Evolutionary conservation across 2,888 invertebrate genomes (phyloP).

Genomic region (Criorhina ranunculi): DNA sequence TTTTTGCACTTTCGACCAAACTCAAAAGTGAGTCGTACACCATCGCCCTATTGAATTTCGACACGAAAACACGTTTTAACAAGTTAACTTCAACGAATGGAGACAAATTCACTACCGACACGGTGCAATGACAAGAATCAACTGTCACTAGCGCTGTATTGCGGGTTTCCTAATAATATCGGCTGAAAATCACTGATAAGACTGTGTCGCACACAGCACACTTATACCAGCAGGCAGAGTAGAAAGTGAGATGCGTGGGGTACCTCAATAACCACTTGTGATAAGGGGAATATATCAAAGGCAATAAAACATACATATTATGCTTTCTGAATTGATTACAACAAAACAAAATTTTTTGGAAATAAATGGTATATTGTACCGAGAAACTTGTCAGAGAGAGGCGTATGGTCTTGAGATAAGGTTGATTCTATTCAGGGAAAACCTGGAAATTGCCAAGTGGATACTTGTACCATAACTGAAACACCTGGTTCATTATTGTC

Average conservation of each 20-base stretch:
- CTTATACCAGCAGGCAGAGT: neutral
- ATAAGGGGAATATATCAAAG: slow-evolving; percentile 20
- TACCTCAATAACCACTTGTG: neutral
- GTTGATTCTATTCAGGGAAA: too few species aligned
- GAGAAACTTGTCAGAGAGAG: neutral
- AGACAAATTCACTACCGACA: slow-evolving; percentile 19
- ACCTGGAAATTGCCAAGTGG: too few species aligned
- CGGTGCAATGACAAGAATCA: slow-evolving; percentile 27
- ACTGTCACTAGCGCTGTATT: slow-evolving; percentile 32
- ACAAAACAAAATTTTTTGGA: neutral
- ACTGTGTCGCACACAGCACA: slow-evolving; percentile 1
- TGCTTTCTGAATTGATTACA: neutral
- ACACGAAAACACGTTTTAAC: slow-evolving; percentile 7
- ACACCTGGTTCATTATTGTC: too few species aligned
- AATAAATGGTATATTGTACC: neutral
- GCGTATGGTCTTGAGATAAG: neutral
- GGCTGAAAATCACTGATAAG: slow-evolving; percentile 39
- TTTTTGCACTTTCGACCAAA: slow-evolving; percentile 78
- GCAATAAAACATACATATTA: slow-evolving; percentile 26
- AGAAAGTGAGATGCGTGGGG: neutral
- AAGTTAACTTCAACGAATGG: neutral
- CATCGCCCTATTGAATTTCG: slow-evolving; percentile 52
- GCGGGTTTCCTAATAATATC: slow-evolving; percentile 16
- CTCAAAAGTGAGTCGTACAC: slow-evolving; percentile 77
- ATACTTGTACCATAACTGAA: too few species aligned